Percentiles rank a stretch among this genome's conserved stretches.
Evolutionary conservation across 2,113 vertebrate species (phyloP).

Genomic region (Alces alces): DNA sequence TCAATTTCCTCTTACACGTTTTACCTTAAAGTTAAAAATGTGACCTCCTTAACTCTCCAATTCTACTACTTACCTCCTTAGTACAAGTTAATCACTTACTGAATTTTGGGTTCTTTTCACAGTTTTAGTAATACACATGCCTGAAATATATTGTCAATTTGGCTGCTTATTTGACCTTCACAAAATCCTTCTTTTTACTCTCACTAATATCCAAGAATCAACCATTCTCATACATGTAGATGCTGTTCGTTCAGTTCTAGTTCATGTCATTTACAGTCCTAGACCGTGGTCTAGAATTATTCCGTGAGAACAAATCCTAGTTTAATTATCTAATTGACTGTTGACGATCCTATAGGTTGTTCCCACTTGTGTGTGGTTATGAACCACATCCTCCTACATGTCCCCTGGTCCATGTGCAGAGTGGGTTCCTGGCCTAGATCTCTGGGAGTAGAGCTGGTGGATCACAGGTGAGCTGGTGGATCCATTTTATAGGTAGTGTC

Average conservation of each 20-base stretch:
- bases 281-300: neutral
- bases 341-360: neutral
- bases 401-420: accelerated
- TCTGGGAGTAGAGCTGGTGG: neutral
- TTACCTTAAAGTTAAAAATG: neutral
- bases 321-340: neutral
- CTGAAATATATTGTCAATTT: neutral
- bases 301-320: neutral
- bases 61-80: neutral
- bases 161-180: neutral
- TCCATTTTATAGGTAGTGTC: neutral
- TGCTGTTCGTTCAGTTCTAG: neutral
- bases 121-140: neutral
- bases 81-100: neutral
- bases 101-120: neutral
- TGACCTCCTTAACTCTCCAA: neutral
- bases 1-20: neutral
- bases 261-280: neutral
- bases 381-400: neutral
- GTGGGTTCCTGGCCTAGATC: neutral
- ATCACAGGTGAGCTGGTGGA: neutral
- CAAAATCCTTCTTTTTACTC: neutral
- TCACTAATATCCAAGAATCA: neutral
- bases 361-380: neutral
- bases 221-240: neutral